Conservation (phyloP, 2,888 invertebrate genomes). For the Bruchidius siliquastri region DNA sequence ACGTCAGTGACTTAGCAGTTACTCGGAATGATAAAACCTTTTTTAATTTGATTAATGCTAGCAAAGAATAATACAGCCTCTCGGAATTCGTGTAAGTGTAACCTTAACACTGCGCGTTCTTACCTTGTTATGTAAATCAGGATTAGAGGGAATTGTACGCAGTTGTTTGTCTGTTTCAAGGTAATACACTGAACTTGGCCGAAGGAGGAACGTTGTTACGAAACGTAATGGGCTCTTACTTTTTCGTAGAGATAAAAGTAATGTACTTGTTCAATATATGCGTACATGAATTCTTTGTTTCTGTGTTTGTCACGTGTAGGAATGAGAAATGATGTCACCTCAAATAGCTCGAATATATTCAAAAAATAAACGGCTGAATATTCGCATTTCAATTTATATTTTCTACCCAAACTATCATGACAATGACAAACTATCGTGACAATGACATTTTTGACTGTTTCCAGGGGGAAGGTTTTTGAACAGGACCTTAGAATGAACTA, state of each 20-base stretch:
- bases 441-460: too few relatives aligned
- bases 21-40: not conserved
- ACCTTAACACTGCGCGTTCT: not conserved
- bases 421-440: too few relatives aligned
- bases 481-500: too few relatives aligned
- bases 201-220: not conserved
- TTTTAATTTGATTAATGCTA: not conserved
- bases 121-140: not conserved
- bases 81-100: not conserved
- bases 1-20: not conserved
- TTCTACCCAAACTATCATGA: too few relatives aligned
- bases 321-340: not conserved
- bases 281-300: not conserved
- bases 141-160: not conserved
- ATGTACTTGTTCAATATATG: not conserved
- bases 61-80: not conserved
- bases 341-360: too few relatives aligned
- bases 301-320: not conserved
- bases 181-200: not conserved
- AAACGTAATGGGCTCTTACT: not conserved
- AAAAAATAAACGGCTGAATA: too few relatives aligned
- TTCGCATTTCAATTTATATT: too few relatives aligned
- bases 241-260: not conserved
- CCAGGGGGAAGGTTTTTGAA: too few relatives aligned
- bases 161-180: not conserved